Evolutionary conservation across 2,797 vertebrate genomes (phyloP), one percentile per base, ranked within the genome.

Genomic region (Poeciliopsis turneri): DNA sequence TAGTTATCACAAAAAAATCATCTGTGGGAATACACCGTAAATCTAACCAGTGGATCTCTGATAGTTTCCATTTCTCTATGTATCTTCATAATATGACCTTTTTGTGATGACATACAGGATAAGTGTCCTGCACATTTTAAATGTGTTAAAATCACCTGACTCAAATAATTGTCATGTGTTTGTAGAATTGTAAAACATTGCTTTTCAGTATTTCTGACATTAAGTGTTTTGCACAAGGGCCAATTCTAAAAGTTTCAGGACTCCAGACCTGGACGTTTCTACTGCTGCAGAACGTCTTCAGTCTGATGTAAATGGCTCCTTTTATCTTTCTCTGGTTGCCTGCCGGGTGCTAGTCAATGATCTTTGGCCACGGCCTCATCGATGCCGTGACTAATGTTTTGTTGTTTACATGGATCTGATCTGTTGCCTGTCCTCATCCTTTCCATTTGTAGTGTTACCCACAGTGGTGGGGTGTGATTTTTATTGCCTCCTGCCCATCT

Each of bases 251-350:
- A 43, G 23, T 15, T 69, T 23, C 23, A 25, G 64, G 18, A 20
- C 59, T 33, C 15, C 59, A 33, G 59, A 9, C 4, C 16, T 10
- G 10, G 18, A 39, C 9, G 10, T 23, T 9, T 41, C 23, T 13
- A 12, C 39, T 69, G 39, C 23, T 68, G 72, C 12, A 28, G 8
- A 70, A 23, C 33, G 5, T 75, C 23, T n/a, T 51, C 2, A 6
- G 6, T 59, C 43, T 1, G 20, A 68, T 43, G 45, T n/a, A 41
- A 47, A 51, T 28, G 18, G 7, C 11, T 30, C 45, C 11, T 20
- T 76, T 76, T n/a, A 71, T 57, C 39, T 39, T 45, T 66, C n/a
- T 80, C 33, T 43, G 36, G 66, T 25, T 69, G 39, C 39, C 11
- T 12, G 9, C n/a, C 8, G 30, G 30, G 13, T 72, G 28, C 33